phyloP scores from a whole-genome alignment of 2,113 vertebrate species.

The Motacilla tschutschensis region DNA sequence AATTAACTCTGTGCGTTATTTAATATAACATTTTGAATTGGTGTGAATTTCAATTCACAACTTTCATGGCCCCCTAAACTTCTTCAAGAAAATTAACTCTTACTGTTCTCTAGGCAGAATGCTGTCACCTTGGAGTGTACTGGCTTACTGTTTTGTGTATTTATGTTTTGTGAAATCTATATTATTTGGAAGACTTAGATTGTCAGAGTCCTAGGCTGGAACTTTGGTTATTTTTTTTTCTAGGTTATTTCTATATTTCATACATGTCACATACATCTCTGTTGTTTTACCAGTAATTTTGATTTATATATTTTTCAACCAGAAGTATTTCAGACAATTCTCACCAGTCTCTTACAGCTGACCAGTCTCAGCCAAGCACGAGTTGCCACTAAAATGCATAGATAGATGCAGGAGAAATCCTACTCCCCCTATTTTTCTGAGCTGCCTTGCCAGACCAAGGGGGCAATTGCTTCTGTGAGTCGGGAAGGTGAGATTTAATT shows the following conservation, averaged over 20 bases:
- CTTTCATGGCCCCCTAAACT: background rate
- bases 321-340: background rate
- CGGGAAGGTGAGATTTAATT: background rate
- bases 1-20: background rate
- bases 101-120: background rate
- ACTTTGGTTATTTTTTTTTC: background rate
- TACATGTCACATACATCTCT: background rate
- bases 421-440: background rate
- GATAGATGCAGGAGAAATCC: background rate
- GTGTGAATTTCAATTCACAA: background rate
- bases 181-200: background rate
- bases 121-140: background rate
- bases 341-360: background rate
- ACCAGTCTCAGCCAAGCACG: background rate
- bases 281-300: background rate
- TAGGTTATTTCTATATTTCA: background rate
- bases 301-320: background rate
- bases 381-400: background rate
- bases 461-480: background rate
- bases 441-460: background rate
- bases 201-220: background rate
- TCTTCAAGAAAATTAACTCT: constrained; percentile 9
- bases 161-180: background rate
- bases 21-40: background rate
- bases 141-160: background rate